A percentile compares a stretch with the other conserved stretches of the same genome.
Conservation (phyloP, 2,888 invertebrate genomes). For the Hedya salicella region DNA sequence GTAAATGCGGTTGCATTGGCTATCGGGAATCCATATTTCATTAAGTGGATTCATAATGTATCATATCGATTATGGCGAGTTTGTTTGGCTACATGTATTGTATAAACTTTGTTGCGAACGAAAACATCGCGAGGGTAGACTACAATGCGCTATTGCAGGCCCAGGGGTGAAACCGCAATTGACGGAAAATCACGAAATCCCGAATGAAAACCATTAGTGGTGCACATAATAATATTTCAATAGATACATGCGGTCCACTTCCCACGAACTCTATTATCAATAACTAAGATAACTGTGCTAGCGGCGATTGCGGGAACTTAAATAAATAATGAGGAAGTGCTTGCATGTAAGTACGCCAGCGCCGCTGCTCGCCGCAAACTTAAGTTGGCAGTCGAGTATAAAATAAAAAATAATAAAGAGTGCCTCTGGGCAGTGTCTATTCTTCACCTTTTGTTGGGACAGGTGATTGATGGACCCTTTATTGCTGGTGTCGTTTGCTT, state of each 20-base stretch:
- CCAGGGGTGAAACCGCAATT: constrained; percentile 39
- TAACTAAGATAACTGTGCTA: constrained; percentile 55
- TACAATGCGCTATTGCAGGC: constrained; percentile 22
- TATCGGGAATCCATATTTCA: constrained; percentile 34
- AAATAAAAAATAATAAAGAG: constrained; percentile 61
- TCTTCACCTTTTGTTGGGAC: constrained; percentile 70
- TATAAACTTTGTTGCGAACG: constrained; percentile 18
- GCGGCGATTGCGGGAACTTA: constrained; percentile 48
- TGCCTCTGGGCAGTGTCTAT: constrained; percentile 71
- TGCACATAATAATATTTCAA: constrained; percentile 66
- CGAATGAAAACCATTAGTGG: constrained; percentile 70
- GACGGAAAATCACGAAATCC: constrained; percentile 60
- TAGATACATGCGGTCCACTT: constrained; percentile 65
- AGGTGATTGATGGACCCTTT: constrained; percentile 74
- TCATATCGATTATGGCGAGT: constrained; percentile 11
- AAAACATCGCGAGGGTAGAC: constrained; percentile 33
- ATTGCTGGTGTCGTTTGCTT: constrained; percentile 75
- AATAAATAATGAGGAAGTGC: constrained; percentile 35
- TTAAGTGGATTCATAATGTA: constrained; percentile 31
- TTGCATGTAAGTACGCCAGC: constrained; percentile 39
- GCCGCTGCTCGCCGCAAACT: constrained; percentile 45
- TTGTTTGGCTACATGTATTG: constrained; percentile 19
- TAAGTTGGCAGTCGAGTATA: constrained; percentile 43
- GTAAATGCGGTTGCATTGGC: constrained; percentile 37
- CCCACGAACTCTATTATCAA: constrained; percentile 69